Evolutionary conservation across 2,113 vertebrate species (phyloP), one percentile per base, ranked within the genome.

Genomic region (Elanus axillaris): DNA sequence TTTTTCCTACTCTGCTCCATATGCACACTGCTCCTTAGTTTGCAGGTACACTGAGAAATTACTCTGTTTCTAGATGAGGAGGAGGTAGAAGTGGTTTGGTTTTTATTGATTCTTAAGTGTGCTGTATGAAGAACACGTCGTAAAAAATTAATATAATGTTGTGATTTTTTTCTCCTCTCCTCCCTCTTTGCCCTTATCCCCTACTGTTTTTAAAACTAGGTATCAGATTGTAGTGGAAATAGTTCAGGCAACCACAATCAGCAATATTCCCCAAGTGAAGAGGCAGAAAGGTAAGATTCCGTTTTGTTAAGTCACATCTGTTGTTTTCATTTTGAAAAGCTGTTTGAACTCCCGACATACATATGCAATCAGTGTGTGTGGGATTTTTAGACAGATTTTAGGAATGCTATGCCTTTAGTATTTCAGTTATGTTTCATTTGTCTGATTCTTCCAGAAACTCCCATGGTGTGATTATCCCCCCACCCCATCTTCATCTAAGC

Each of bases 211-310:
- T 92, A 48, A 97, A 94, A 95, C 92, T 84, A 99, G 99, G 98
- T 99, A 99, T 98, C 99, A 99, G 95, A 99, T 99, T 96, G 99
- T 99, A 96, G 99, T 99, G 93, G 99, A 99, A 98, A 99, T 99
- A 93, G 99, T 99, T 97, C 99, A 99, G 86, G 99, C 99, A 90
- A 99, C 99, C 50, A 99, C 99, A 86, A 99, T 99, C 98, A 99
- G 99, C 98, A 99, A 98, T 97, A 98, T 99, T 95, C 99, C 99
- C 76, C 99, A 99, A 92, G 97, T 99, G 96, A 99, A 99, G 98
- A 99, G 99, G 73, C 99, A 99, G 97, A 99, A 99, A 98, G 99
- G 99, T 99, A 98, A 98, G 98, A 88, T 75, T 42, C 23, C 16
- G 6, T 73, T 92, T 93, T 96, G 75, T 95, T 89, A 68, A 93